phyloP scores from a whole-genome alignment of 2,113 vertebrate genomes.

The Zootoca vivipara region DNA sequence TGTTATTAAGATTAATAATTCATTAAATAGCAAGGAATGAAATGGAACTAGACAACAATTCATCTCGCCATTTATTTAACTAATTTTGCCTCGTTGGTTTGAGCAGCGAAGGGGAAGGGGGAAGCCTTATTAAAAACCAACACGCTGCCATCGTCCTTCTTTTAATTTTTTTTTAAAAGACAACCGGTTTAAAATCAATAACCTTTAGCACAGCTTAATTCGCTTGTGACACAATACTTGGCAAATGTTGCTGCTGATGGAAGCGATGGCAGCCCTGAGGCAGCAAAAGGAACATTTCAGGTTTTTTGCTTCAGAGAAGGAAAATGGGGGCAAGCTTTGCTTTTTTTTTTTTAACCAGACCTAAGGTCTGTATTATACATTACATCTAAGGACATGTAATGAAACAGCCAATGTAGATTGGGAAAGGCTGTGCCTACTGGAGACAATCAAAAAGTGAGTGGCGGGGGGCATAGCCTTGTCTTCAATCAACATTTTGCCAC shows the following conservation, averaged over 20 bases:
- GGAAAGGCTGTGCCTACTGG: neutral
- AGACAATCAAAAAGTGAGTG: too few species aligned
- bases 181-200: neutral
- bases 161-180: constrained; percentile 9
- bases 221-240: neutral
- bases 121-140: neutral
- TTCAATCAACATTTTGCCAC: neutral
- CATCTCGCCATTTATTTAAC: neutral
- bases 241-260: neutral
- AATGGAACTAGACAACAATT: constrained; percentile 38
- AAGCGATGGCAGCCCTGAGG: neutral
- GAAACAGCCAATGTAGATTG: neutral
- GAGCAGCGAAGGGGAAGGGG: constrained; percentile 3
- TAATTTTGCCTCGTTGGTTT: constrained; percentile 7
- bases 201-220: constrained; percentile 7
- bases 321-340: neutral
- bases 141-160: neutral
- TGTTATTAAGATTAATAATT: constrained; percentile 7
- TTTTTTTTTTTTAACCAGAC: neutral
- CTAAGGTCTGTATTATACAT: neutral
- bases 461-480: too few species aligned
- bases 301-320: neutral
- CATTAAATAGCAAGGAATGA: constrained; percentile 20
- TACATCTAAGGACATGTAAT: too few species aligned
- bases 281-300: neutral